Base-by-base conservation (phyloP, 2,888 invertebrate genomes). In the Cephonodes hylas region DNA sequence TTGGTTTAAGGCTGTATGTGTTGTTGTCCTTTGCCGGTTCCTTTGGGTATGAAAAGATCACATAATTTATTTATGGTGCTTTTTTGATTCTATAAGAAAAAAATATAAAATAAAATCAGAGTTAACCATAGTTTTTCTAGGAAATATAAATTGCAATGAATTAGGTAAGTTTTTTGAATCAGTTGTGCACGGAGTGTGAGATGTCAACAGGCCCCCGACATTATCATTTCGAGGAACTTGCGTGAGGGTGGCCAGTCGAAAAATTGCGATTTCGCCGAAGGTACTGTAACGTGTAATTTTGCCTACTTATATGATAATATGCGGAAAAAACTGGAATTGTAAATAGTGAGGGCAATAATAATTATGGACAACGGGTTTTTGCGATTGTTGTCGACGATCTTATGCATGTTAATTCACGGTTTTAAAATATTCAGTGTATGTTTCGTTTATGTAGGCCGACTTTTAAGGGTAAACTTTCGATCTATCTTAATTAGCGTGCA, bases 191-290 rank as follows among this genome's bases (percentile, higher is more conserved):
- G 48, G 63, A 63, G 62, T 60, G 61, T 48, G 62, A 65, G 69
- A 75, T 75, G 79, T 77, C 80, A 79, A 71, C 76, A 65, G 63
- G 63, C 66, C 63, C n/a, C 46, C 63, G 62, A 70, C 65, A 72
- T 76, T 71, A 74, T 63, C 63, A 62, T 57, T 82, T 80, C 82
- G 66, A 63, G 65, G 82, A 81, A 81, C 67, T 76, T 62, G 81
- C 81, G 80, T 82, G 81, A 68, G 70, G 75, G 64, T 71, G 69
- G 65, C 66, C 66, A 70, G 63, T 59, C 23, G 46, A 70, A 64
- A 76, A 79, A 77, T 79, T 77, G 71, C 71, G 69, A 66, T 64
- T 69, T 69, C 66, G 58, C 60, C 64, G 69, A 61, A 63, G 63
- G 42, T 53, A 31, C 31, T 10, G 31, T 18, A 53, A 53, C 53